phyloP scores from a whole-genome alignment of 2,113 vertebrate species.

The Gymnocephalus cernua region DNA sequence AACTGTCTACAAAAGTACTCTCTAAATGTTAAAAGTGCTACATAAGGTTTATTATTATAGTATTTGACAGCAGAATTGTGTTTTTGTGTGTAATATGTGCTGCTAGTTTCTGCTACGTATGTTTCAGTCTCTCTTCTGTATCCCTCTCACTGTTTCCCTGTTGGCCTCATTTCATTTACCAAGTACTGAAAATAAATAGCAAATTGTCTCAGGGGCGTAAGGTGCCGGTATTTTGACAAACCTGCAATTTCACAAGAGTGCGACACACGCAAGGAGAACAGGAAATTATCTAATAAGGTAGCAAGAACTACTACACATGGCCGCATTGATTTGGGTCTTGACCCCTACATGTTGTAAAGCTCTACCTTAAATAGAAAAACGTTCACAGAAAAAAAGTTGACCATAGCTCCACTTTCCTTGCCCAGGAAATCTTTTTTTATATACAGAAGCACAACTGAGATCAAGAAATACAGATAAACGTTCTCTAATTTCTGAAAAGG shows the following conservation, averaged over 20 bases:
- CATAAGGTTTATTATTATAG: neutral
- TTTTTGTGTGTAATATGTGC: neutral
- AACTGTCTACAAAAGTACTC: neutral
- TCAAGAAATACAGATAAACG: slow-evolving; percentile 16
- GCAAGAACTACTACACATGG: neutral
- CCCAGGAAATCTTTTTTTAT: neutral
- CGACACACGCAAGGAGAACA: slow-evolving; percentile 2
- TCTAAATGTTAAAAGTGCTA: neutral
- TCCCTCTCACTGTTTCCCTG: neutral
- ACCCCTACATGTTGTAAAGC: slow-evolving; percentile 15
- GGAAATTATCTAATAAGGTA: slow-evolving; percentile 5
- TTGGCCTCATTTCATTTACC: slow-evolving; percentile 26
- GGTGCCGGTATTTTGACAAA: slow-evolving; percentile 9
- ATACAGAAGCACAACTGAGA: slow-evolving; percentile 24
- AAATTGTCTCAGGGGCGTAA: neutral
- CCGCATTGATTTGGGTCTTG: slow-evolving; percentile 24
- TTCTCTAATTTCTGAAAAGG: slow-evolving; percentile 12
- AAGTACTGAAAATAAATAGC: slow-evolving; percentile 10
- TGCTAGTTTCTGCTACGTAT: neutral
- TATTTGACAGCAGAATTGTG: neutral
- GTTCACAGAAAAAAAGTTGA: slow-evolving; percentile 9
- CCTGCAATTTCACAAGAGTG: neutral
- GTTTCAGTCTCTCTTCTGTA: neutral
- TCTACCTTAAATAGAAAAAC: slow-evolving; percentile 17
- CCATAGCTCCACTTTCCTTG: slow-evolving; percentile 17